Conservation (phyloP, 2,113 vertebrate genomes). For the Muscicapa adusta region DNA sequence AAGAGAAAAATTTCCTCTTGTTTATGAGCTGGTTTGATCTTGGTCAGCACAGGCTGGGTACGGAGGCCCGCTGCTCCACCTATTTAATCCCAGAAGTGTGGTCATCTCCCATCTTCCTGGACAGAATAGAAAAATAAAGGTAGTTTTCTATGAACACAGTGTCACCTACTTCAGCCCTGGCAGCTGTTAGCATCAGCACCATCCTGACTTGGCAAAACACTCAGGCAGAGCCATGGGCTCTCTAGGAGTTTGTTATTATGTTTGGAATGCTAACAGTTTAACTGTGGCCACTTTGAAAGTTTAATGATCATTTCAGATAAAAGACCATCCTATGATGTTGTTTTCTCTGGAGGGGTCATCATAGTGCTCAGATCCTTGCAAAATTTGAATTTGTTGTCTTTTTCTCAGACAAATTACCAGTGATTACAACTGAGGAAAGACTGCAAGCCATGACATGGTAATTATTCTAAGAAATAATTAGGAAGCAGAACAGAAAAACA, state of each 20-base stretch:
- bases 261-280: background rate
- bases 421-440: background rate
- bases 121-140: background rate
- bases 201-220: background rate
- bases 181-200: background rate
- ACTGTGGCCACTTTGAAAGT: background rate
- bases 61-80: background rate
- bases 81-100: background rate
- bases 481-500: background rate
- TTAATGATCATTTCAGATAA: background rate
- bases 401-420: slow-evolving; percentile 7
- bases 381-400: background rate
- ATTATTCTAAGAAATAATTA: slow-evolving; percentile 18
- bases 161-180: accelerated
- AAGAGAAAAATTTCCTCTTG: background rate
- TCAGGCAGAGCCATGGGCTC: background rate
- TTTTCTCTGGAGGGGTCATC: background rate
- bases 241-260: background rate
- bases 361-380: background rate
- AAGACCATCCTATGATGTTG: background rate
- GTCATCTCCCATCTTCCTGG: background rate
- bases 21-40: background rate
- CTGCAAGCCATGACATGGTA: background rate
- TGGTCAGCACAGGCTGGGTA: background rate
- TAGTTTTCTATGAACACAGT: background rate